Base-by-base conservation (phyloP, 2,888 invertebrate genomes). In the Tanytarsus gracilentus region DNA sequence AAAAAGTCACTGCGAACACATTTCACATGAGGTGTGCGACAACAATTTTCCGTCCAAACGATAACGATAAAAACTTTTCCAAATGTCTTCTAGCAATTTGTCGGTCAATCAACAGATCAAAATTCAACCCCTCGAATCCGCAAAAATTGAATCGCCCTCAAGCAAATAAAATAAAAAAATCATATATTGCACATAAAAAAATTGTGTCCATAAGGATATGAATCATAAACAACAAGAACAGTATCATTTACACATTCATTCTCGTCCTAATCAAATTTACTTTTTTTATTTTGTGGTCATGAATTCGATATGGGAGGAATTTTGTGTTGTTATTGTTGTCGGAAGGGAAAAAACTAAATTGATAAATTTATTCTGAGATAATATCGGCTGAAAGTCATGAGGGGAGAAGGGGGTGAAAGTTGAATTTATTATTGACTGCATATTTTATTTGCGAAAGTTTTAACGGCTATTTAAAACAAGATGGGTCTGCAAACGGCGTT, bases 261-360 rank as follows among this genome's bases (percentile, higher is more conserved):
- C 48, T 51, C 58, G 53, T 62, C 62, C 62, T 62, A 62, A 62
- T 62, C 59, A 62, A 62, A 62, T 62, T 62, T 62, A 62, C 50
- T 50, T 50, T 16, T 27, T 50, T n/a, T 9, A 26, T 27, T 40
- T 62, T 59, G 62, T 60, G 62, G 62, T 62, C 62, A 62, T 62
- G 62, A 60, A 60, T 62, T 50, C 44, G 29, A 44, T 62, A 60
- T n/a, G 14, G 29, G 26, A 16, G 27, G 25, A 40, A 18, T 23
- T 21, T n/a, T n/a, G 16, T 40, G n/a, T n/a, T n/a, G n/a, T n/a
- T n/a, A n/a, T n/a, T n/a, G n/a, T n/a, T n/a, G n/a, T n/a, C n/a
- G 11, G 18, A 44, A 33, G 33, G 33, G 33, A 33, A 44, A n/a
- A 33, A n/a, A 33, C n/a, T 33, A 21, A 50, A 18, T 14, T 29